phyloP scores from a whole-genome alignment of 92 coral and sea anemone genomes.

The Palythoa heliodiscus region DNA sequence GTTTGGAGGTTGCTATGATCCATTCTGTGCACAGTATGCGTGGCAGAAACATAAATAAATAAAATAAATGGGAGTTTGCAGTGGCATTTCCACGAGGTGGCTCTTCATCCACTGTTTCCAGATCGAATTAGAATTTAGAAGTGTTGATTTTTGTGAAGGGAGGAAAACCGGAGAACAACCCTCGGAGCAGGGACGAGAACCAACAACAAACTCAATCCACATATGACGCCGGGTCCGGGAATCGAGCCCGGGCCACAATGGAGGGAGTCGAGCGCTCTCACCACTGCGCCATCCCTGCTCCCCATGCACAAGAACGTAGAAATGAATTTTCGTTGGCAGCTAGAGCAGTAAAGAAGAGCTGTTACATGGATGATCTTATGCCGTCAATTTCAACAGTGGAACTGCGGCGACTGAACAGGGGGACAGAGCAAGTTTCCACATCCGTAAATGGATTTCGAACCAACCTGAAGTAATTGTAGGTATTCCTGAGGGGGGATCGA shows the following conservation, averaged over 20 bases:
- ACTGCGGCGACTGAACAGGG: not conserved
- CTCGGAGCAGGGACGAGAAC: too few relatives aligned
- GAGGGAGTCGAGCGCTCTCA: too few relatives aligned
- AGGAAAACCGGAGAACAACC: too few relatives aligned
- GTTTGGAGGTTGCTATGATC: slow-evolving; percentile 42
- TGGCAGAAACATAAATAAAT: slow-evolving; percentile 61
- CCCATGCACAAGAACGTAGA: not conserved
- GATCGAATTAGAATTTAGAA: too few relatives aligned
- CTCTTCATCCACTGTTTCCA: too few relatives aligned
- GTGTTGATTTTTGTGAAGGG: too few relatives aligned
- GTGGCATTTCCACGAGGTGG: too few relatives aligned
- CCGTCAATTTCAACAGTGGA: not conserved
- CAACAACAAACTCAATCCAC: too few relatives aligned
- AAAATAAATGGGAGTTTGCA: too few relatives aligned
- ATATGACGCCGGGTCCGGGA: too few relatives aligned
- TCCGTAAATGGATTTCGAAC: slow-evolving; percentile 3
- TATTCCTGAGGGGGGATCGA: not conserved
- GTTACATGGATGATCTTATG: not conserved
- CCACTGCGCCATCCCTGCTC: too few relatives aligned
- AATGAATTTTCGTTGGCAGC: slow-evolving; percentile 34
- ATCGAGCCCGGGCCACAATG: too few relatives aligned
- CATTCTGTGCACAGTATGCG: slow-evolving; percentile 57
- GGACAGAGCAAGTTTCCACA: slow-evolving; percentile 15
- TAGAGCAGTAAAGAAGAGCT: not conserved
- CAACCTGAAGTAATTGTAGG: not conserved